Evolutionary conservation across 2,113 vertebrate genomes (phyloP).

Genomic region (Leptobrachium ailaonicum): DNA sequence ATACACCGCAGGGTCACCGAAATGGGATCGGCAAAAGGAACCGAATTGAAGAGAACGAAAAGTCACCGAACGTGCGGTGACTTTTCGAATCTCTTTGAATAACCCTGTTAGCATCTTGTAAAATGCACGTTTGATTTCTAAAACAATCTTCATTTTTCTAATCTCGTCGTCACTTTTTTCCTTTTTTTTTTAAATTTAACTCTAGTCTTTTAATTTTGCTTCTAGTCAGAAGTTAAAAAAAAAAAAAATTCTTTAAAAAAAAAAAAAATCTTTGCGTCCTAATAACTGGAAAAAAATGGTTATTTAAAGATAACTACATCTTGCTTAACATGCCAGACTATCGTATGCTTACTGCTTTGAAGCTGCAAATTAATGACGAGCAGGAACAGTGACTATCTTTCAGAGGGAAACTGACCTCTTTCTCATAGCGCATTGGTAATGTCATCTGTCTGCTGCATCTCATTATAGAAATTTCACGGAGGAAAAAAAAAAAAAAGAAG

Average conservation of each 20-base stretch:
- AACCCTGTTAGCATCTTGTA: conserved; percentile 46
- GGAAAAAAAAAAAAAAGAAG: conserved; percentile 64
- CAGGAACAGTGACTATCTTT: conserved; percentile 92
- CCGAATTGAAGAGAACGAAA: no score
- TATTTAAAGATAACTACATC: conserved; percentile 92
- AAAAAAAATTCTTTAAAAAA: conserved; percentile 68
- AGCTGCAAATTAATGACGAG: conserved; percentile 95
- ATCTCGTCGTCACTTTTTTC: conserved; percentile 65
- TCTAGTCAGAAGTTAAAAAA: conserved; percentile 82
- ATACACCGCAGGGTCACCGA: no score
- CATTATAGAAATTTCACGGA: conserved; percentile 95
- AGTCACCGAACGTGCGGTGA: not conserved
- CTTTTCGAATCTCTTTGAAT: conserved; percentile 49
- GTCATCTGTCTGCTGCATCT: conserved; percentile 96
- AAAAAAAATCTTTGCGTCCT: conserved; percentile 73
- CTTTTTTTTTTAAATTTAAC: conserved; percentile 57
- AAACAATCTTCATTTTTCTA: conserved; percentile 69
- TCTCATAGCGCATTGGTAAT: conserved; percentile 93
- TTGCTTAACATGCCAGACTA: conserved; percentile 89
- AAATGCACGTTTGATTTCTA: conserved; percentile 70
- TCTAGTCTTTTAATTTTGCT: conserved; percentile 75
- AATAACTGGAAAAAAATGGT: conserved; percentile 83
- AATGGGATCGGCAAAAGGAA: no score
- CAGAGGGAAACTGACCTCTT: conserved; percentile 92
- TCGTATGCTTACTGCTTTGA: conserved; percentile 92